Conservation (phyloP, 2,113 vertebrate species). For the Charina bottae region DNA sequence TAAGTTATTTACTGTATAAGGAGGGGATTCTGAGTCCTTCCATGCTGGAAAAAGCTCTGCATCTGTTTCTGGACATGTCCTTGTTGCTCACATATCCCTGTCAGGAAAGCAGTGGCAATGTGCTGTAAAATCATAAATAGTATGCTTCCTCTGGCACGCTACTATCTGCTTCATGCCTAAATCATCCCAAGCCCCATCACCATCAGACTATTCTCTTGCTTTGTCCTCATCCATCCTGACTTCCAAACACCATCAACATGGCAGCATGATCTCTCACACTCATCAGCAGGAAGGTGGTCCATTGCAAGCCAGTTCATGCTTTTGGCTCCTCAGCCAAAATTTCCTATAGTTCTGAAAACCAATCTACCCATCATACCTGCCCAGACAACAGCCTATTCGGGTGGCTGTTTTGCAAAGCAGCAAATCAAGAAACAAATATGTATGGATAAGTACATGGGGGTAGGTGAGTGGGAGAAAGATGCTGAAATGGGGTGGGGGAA, state of each 20-base stretch:
- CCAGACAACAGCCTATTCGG: background rate
- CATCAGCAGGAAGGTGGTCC: background rate
- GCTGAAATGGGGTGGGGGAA: background rate
- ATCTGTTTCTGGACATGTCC: background rate
- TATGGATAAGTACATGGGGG: background rate
- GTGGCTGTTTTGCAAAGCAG: background rate
- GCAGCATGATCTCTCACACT: background rate
- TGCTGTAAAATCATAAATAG: background rate
- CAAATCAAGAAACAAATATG: background rate
- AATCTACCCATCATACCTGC: background rate
- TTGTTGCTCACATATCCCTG: background rate
- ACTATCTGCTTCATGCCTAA: background rate
- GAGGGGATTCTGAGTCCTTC: background rate
- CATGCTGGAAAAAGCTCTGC: background rate
- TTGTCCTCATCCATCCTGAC: background rate
- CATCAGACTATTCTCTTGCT: background rate
- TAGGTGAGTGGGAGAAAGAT: background rate
- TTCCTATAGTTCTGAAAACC: background rate
- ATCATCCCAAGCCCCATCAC: background rate
- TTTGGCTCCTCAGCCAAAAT: background rate
- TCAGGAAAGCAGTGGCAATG: background rate
- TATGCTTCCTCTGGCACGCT: background rate
- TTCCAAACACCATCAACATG: background rate
- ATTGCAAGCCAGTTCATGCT: background rate
- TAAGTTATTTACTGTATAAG: conserved; percentile 50